Evolutionary conservation across 2,888 invertebrate genomes (phyloP).

Genomic region (Aplocera efformata): DNA sequence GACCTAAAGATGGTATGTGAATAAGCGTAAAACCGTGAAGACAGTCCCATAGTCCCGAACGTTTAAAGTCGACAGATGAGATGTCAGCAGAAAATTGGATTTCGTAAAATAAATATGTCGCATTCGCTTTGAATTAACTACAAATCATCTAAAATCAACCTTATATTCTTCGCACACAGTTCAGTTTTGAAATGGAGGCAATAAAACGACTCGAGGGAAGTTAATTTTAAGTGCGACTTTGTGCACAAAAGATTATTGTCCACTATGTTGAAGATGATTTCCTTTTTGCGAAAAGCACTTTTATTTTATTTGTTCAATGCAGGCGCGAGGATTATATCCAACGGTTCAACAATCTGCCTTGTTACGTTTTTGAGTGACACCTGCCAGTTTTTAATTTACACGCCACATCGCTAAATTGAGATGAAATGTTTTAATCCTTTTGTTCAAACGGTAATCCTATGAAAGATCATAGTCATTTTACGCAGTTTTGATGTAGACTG

Average conservation of each 20-base stretch:
- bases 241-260: constrained; percentile 70
- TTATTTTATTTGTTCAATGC: constrained; percentile 48
- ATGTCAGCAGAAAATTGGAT: constrained; percentile 81
- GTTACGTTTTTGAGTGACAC: constrained; percentile 68
- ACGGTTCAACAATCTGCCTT: constrained; percentile 46
- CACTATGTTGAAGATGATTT: constrained; percentile 49
- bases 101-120: constrained; percentile 80
- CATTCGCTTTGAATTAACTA: constrained; percentile 60
- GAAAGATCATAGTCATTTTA: constrained; percentile 47
- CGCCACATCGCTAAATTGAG: constrained; percentile 46
- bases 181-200: constrained; percentile 24
- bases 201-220: constrained; percentile 51
- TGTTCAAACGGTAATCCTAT: constrained; percentile 49
- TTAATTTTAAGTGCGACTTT: constrained; percentile 72
- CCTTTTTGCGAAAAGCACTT: constrained; percentile 47
- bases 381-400: constrained; percentile 54
- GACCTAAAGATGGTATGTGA: constrained; percentile 51
- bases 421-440: constrained; percentile 52
- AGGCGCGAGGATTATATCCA: constrained; percentile 53
- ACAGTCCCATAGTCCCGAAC: constrained; percentile 67
- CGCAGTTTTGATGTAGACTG: constrained; percentile 45
- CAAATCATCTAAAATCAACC: constrained; percentile 34
- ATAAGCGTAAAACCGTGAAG: constrained; percentile 71
- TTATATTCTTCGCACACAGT: constrained; percentile 31
- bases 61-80: constrained; percentile 79